Evolutionary conservation across 2,113 vertebrate genomes (phyloP), one percentile per base, ranked within the genome.

Genomic region (Solea solea): DNA sequence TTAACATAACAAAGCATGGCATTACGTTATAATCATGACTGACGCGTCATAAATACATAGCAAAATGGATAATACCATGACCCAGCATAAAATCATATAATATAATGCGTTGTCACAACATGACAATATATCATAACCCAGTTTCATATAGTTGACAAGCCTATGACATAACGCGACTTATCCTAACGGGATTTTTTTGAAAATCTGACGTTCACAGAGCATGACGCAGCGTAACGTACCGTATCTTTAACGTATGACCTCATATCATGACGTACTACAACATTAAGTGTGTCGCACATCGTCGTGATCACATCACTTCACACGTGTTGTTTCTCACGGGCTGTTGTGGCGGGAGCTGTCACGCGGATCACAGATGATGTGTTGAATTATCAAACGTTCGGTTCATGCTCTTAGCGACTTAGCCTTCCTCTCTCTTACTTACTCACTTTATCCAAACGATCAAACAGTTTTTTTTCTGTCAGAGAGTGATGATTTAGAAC

Each of bases 351-450:
- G 77, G 63, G 34, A 81, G 70, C 16, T 54, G 51, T 80, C 51
- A 52, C 50, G 46, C 72, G 68, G 59, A 81, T 59, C 14, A 40
- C 21, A 1, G 21, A 79, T 42, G 49, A 81, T 6, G 16, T 78
- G 42, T 81, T 55, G 75, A 27, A 60, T 49, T 69, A 13, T 66
- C 39, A 56, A 3, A 45, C 50, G 52, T 81, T 80, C 66, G 55
- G 46, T 59, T 73, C 46, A 54, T 83, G 67, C 48, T 77, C 68
- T 21, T 39, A 68, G 59, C 57, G 59, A 75, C 41, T 21, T 74
- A 87, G 74, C 73, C 64, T 84, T 79, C 78, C 69, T 49, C 76
- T 85, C 77, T 71, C 65, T 63, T 66, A 49, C 16, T 73, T 78
- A 73, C 65, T 65, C 71, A 45, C 16, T 72, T 73, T 52, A 54